Base-by-base conservation (phyloP, 2,113 vertebrate species). In the Chaetops frenatus region DNA sequence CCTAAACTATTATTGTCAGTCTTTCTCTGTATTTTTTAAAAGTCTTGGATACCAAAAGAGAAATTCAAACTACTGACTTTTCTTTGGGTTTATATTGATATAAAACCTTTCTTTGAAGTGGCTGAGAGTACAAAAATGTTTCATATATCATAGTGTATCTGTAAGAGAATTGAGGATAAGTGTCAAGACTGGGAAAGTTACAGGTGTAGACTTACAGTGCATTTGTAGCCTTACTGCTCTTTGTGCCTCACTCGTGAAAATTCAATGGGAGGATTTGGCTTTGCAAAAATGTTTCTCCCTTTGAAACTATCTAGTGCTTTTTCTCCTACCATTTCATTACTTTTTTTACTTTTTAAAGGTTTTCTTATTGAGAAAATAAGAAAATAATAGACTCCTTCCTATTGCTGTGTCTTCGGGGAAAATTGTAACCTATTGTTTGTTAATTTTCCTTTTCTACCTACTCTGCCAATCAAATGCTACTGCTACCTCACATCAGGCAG, bases 81-180 rank as follows among this genome's bases (percentile, higher is more conserved):
- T 7, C 31, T 79, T 93, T 87, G 31, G 31, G 13, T 76, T 85
- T 87, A 65, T 70, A 57, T 7, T 16, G 66, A 76, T 85, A 69
- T 38, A 79, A 82, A 86, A 53, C 50, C n/a, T 79, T 56, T 53
- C 62, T 95, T 92, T 95, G 81, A 93, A 93, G 88, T 90, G 38
- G 3, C 42, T 80, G 71, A 92, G 42, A 23, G 21, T 65, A 50
- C 69, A 73, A 45, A 51, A 33, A 61, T 2, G 8, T 61, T 87
- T 87, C 4, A 1, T 56, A 0, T 72, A 38, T 76, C 62, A 76
- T 48, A 56, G 44, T 58, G 31, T 47, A 22, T 92, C 85, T 65
- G 7, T 61, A 42, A 57, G 53, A 76, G 45, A 88, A 73, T 7
- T 82, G 50, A 6, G 71, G 88, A 74, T 93, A 94, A 92, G 36